phyloP scores from a whole-genome alignment of 1,140 invertebrate genomes.

The Pseudomyrmex sp. region DNA sequence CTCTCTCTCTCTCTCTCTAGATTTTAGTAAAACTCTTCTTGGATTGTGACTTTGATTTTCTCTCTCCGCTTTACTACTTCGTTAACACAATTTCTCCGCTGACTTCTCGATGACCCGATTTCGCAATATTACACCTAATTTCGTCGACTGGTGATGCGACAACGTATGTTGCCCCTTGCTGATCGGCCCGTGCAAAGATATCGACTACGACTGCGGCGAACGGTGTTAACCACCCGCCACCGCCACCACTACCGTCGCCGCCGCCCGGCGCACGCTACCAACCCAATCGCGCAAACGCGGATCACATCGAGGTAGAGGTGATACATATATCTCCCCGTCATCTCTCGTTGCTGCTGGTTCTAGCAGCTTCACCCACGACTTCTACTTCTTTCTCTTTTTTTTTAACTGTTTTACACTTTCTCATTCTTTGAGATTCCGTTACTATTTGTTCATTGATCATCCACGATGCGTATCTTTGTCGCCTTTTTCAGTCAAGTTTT shows the following conservation, averaged over 20 bases:
- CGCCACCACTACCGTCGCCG: conserved; percentile 31
- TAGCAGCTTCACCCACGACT: conserved; percentile 34
- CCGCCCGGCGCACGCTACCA: conserved; percentile 78
- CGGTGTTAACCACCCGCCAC: conserved; percentile 65
- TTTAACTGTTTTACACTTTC: neutral
- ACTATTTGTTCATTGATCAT: conserved; percentile 34
- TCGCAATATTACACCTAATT: conserved; percentile 11
- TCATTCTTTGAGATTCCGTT: neutral
- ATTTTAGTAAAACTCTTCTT: no score
- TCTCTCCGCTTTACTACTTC: no score
- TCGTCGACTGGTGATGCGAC: conserved; percentile 6
- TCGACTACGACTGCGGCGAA: conserved; percentile 80
- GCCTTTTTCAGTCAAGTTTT: conserved; percentile 19
- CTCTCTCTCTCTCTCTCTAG: conserved; percentile 12
- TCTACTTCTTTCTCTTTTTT: conserved; percentile 15
- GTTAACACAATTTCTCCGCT: neutral
- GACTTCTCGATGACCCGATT: neutral
- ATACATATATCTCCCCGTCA: conserved; percentile 48
- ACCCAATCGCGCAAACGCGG: conserved; percentile 77
- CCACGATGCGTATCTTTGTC: conserved; percentile 11
- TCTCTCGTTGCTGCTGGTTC: conserved; percentile 23
- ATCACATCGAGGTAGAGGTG: conserved; percentile 58
- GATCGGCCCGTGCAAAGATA: conserved; percentile 76
- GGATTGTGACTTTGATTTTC: neutral
- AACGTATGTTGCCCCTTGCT: conserved; percentile 48